These are phyloP conservation scores for Belonocnema kinseyi DNA, from an alignment of 1,140 invertebrate genomes.

Conservation along the genomic window DNA sequence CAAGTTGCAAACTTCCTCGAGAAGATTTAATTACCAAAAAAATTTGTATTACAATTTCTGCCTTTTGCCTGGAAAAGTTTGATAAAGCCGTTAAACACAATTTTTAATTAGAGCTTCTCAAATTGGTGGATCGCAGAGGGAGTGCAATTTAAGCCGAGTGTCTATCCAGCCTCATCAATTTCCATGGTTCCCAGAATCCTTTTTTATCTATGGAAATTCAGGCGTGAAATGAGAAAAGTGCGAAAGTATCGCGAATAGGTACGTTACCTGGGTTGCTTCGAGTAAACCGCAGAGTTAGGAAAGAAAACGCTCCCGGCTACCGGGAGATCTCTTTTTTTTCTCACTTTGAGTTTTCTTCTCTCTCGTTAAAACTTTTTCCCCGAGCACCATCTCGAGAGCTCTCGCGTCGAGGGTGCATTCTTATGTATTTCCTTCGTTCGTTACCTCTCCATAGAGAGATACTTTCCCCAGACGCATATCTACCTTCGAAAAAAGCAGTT, in stretches of 20 bases:
- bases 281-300: slow-evolving; percentile 22
- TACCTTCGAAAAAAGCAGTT: not conserved
- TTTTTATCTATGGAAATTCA: slow-evolving; percentile 38
- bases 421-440: slow-evolving; percentile 37
- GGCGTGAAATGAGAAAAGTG: slow-evolving; percentile 53
- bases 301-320: not conserved
- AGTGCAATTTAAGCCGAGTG: slow-evolving; percentile 27
- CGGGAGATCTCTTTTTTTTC: slow-evolving; percentile 20
- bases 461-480: not conserved
- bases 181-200: slow-evolving; percentile 12
- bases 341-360: not conserved
- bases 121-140: not conserved
- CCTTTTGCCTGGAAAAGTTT: not conserved
- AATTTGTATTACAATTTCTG: not conserved
- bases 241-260: slow-evolving; percentile 44
- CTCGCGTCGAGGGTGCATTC: slow-evolving; percentile 30
- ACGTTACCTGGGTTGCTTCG: slow-evolving; percentile 22
- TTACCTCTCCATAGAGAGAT: slow-evolving; percentile 37
- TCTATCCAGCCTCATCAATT: slow-evolving; percentile 29
- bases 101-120: slow-evolving; percentile 23
- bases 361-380: slow-evolving; percentile 49
- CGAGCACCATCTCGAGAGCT: slow-evolving; percentile 15
- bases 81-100: slow-evolving; percentile 20
- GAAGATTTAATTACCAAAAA: slow-evolving; percentile 22
- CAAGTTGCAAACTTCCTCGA: not conserved